Evolutionary conservation across 1,140 invertebrate species (phyloP).

Genomic region (Musca domestica): DNA sequence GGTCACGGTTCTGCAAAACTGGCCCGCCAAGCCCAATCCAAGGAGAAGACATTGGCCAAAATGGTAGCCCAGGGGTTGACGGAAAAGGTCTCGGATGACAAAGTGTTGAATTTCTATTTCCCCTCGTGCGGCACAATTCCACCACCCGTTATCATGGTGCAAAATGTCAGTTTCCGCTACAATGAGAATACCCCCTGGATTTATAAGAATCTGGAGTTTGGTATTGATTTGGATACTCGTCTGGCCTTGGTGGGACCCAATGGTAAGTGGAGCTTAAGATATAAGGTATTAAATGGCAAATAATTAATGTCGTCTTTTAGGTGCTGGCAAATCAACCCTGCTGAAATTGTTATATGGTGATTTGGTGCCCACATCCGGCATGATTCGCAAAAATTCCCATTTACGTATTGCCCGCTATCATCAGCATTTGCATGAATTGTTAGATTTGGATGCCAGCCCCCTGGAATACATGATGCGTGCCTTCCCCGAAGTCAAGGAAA

Average conservation of each 20-base stretch:
- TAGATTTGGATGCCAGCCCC: constrained; percentile 93
- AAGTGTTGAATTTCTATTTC: constrained; percentile 92
- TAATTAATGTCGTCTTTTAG: too few relatives aligned
- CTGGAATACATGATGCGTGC: constrained; percentile 98
- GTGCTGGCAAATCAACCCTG: constrained; percentile 97
- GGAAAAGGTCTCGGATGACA: constrained; percentile 89
- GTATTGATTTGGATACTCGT: constrained; percentile 96
- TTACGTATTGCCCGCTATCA: constrained; percentile 96
- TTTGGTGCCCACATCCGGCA: constrained; percentile 89
- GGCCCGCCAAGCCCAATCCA: constrained; percentile 97
- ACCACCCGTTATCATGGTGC: constrained; percentile 98
- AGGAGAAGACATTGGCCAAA: constrained; percentile 98
- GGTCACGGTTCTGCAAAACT: constrained; percentile 98
- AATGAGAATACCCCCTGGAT: constrained; percentile 84
- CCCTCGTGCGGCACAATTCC: constrained; percentile 95
- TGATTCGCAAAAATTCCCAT: constrained; percentile 98
- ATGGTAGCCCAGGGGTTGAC: constrained; percentile 98
- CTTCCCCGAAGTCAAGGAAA: constrained; percentile 96
- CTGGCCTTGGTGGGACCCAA: constrained; percentile 98
- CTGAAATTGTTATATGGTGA: constrained; percentile 95
- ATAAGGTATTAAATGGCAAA: too few relatives aligned
- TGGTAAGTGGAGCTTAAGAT: constrained; percentile 50
- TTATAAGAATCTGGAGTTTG: constrained; percentile 97
- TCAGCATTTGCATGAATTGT: constrained; percentile 95
- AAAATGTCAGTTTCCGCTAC: constrained; percentile 96